Percentiles rank a stretch among this genome's conserved stretches.
Evolutionary conservation across 2,888 invertebrate species (phyloP).

Genomic region (Ormia ochracea): DNA sequence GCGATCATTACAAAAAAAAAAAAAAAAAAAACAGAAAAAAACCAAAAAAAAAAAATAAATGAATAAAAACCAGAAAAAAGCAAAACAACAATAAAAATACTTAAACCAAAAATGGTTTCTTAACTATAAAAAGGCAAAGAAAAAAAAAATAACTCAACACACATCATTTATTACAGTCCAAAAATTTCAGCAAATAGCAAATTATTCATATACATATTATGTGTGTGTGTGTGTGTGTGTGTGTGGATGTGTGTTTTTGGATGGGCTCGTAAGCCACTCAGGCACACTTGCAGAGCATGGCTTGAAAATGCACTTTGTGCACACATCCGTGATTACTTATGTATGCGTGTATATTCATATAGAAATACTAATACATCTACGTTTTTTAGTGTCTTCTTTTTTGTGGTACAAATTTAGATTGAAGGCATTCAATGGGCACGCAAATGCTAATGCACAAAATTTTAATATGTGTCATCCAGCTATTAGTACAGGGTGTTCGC

Average conservation of each 20-base stretch:
- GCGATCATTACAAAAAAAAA: constrained; percentile 20
- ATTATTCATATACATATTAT: constrained; percentile 36
- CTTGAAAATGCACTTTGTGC: constrained; percentile 15
- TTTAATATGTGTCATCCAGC: constrained; percentile 13
- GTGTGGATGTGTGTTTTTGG: background rate
- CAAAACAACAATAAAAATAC: background rate
- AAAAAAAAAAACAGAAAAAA: background rate
- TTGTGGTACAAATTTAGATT: background rate
- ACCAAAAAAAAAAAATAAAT: background rate
- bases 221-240: background rate
- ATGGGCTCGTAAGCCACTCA: background rate
- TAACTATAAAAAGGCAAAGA: constrained; percentile 36
- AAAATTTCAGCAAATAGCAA: constrained; percentile 59
- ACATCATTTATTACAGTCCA: constrained; percentile 35
- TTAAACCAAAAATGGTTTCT: constrained; percentile 45
- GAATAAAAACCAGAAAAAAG: background rate
- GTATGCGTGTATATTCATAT: too few species aligned
- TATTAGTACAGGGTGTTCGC: too few species aligned
- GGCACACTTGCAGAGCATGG: background rate
- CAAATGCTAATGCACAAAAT: background rate
- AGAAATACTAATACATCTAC: too few species aligned
- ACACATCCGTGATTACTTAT: too few species aligned
- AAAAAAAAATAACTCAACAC: constrained; percentile 9
- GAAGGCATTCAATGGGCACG: background rate
- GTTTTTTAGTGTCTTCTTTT: background rate